These are phyloP conservation scores for Amniataba percoides DNA, from an alignment of 2,797 vertebrate genomes.

Conservation along the genomic window DNA sequence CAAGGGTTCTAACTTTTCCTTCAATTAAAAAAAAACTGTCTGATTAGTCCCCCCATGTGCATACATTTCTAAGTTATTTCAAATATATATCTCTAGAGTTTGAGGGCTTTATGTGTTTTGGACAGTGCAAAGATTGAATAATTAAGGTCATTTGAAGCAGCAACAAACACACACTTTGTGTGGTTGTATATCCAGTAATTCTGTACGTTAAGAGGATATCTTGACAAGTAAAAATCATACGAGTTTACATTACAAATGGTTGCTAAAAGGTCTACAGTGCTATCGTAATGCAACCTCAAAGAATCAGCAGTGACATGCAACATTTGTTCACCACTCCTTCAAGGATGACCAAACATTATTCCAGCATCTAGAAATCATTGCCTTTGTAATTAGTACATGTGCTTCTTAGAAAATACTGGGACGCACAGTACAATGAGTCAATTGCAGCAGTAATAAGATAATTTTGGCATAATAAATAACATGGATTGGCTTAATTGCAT, in stretches of 20 bases:
- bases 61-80: conserved; percentile 18
- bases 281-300: conserved; percentile 34
- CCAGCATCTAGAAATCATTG: conserved; percentile 54
- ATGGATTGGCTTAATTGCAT: conserved; percentile 68
- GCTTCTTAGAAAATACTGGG: conserved; percentile 51
- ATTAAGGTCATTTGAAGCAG: conserved; percentile 20
- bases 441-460: conserved; percentile 64
- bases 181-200: not conserved
- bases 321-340: conserved; percentile 42
- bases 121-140: conserved; percentile 24
- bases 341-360: conserved; percentile 61
- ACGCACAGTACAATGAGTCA: conserved; percentile 59
- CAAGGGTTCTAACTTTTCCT: conserved; percentile 27
- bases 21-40: not conserved
- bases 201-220: conserved; percentile 42
- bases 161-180: conserved; percentile 18
- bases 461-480: conserved; percentile 69
- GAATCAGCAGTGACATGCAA: conserved; percentile 34
- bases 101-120: not conserved
- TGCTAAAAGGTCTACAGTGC: conserved; percentile 20
- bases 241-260: conserved; percentile 5
- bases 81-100: conserved; percentile 13
- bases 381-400: conserved; percentile 69
- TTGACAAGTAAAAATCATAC: conserved; percentile 12
- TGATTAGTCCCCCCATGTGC: conserved; percentile 15